Evolutionary conservation across 2,797 vertebrate species (phyloP), one percentile per base, ranked within the genome.

Genomic region (Anableps anableps): DNA sequence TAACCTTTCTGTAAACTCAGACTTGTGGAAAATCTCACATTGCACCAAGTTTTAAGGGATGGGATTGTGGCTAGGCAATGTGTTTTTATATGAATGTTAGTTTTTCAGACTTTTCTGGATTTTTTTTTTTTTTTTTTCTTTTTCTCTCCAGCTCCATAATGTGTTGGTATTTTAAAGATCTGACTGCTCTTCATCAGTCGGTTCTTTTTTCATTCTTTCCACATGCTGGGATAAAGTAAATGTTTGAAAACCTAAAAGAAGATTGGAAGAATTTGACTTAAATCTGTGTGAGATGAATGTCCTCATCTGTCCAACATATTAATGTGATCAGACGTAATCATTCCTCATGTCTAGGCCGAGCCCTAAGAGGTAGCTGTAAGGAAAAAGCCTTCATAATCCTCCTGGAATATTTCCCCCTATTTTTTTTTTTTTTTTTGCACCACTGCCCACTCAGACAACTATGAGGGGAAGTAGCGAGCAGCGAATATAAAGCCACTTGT

Each of bases 181-280:
- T 74, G 80, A 83, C 78, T 76, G 47, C 76, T 77, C 74, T 77
- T 26, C 53, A 53, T 82, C 84, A 21, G 87, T 76, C 38, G 89
- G 89, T 93, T 88, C 84, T 88, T 85, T 92, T 94, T 91, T 71
- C 75, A 36, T 83, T 83, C 89, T 87, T 88, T 89, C 80, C 84
- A 82, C 91, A 91, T 86, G 79, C 84, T 66, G 73, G 75, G 79
- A 94, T 94, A 86, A 87, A 80, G 93, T 82, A 86, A 81, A 89
- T 87, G 86, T 93, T 95, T 93, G 92, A 95, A 72, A 93, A 95
- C 87, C 92, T 91, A 88, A 86, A 88, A 60, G 76, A 85, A 75
- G 93, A 93, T 85, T 91, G 96, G 95, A 94, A 95, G 92, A 91
- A 91, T 93, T 89, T 95, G 95, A 96, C 95, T 96, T 95, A 96